Evolutionary conservation across 1,140 invertebrate species (phyloP), one percentile per base, ranked within the genome.

Genomic region (Lordiphosa clarofinis): DNA sequence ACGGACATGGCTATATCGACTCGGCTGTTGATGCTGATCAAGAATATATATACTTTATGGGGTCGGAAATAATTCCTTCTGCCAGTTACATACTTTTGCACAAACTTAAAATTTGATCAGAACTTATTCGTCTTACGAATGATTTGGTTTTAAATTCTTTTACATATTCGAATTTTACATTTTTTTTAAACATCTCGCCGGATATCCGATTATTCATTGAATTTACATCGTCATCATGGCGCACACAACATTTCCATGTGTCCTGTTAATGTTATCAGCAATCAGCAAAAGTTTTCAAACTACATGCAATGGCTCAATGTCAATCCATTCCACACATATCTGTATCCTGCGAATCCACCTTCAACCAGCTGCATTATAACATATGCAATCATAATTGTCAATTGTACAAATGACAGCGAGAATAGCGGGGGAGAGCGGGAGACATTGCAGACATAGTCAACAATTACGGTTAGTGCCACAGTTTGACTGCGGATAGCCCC

Each of bases 331-430:
- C 12, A 11, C 8, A 7, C 8, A 33, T 10, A 10, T 31, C n/a
- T 1, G 11, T 24, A 12, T 5, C 12, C 10, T 10, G 39, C 15
- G 21, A 7, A 33, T 9, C 38, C 44, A 62, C 43, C 50, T 49
- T 50, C 43, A 39, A 21, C 61, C 28, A 56, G 55, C 53, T 73
- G 72, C 74, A 79, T 78, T 65, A 74, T 81, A 79, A 56, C 74
- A 79, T 81, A 79, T 79, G 75, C 74, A 79, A 81, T 79, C 74
- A 74, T 70, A 79, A 79, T 79, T 81, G 74, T 79, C 74, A 79
- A 81, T 79, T 79, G 74, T 75, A 70, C 65, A 79, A 79, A 79
- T 79, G 74, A 70, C 70, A 79, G 75, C 38, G 64, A 54, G 56
- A 37, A 46, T 39, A 15, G 37, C 24, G 37, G 31, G 9, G 38